Conservation (phyloP, 2,888 invertebrate genomes). For the Cantharis rufa region DNA sequence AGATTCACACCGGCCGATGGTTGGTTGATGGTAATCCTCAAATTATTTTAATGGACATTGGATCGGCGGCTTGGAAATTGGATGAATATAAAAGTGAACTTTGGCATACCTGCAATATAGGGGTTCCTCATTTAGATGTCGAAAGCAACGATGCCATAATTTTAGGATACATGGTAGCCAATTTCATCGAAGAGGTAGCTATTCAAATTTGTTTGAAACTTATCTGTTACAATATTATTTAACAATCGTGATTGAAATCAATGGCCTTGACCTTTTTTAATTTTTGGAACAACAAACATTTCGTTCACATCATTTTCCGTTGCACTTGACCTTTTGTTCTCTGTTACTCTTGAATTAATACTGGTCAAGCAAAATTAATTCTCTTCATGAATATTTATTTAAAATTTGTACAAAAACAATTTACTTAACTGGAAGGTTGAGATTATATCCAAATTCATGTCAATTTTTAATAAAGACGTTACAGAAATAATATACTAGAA, state of each 20-base stretch:
- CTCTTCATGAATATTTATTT: background rate
- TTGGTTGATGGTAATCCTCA: slow-evolving; percentile 99
- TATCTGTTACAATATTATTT: background rate
- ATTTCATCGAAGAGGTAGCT: slow-evolving; percentile 83
- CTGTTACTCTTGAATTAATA: background rate
- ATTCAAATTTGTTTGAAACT: background rate
- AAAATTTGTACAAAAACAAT: background rate
- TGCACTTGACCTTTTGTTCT: background rate
- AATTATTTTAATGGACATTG: slow-evolving; percentile 95
- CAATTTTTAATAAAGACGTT: background rate
- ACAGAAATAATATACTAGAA: background rate
- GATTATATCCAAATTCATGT: background rate
- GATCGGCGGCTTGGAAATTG: slow-evolving; percentile 93
- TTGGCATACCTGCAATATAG: slow-evolving; percentile 86
- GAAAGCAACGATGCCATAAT: slow-evolving; percentile 98
- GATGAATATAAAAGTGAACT: slow-evolving; percentile 94
- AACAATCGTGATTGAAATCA: background rate
- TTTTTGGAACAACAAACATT: background rate
- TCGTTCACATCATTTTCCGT: background rate
- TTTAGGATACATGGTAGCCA: slow-evolving; percentile 92
- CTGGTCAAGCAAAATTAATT: background rate
- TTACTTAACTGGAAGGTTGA: background rate
- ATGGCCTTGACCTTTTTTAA: background rate
- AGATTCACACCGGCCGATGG: slow-evolving; percentile 97
- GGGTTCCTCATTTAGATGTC: slow-evolving; percentile 91